Evolutionary conservation across 2,888 invertebrate genomes (phyloP), one percentile per base, ranked within the genome.

Genomic region (Eucriotettix oculatus): DNA sequence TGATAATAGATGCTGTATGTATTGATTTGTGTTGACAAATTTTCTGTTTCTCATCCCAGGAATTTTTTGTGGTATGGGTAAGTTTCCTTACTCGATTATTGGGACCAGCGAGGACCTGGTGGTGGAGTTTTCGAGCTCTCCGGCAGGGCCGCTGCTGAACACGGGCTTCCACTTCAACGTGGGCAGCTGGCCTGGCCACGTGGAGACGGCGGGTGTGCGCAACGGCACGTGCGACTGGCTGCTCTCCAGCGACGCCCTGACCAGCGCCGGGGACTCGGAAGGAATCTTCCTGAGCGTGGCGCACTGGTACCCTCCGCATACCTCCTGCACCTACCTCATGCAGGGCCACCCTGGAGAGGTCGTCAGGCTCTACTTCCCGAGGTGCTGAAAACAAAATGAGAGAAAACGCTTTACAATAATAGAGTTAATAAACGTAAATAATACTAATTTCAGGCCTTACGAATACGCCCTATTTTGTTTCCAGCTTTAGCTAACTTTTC

Each of bases 131-230:
- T 87, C 91, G 65, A 90, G 90, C 52, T 90, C 91, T 5, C 87
- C 90, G 48, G 91, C 91, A 66, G 91, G 92, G 53, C 93, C 93
- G 0, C 76, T 94, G 17, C 78, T 93, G 57, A 93, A 93, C 72
- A 93, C 92, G 0, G 94, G 93, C 9, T 94, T 94, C 72, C 93
- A 93, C 74, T 93, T 94, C 76, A 93, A 93, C 75, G 93, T 93
- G 58, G 92, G 92, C 65, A 91, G 90, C 74, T 92, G 91, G 91
- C 92, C 92, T 0, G 92, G 92, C 0, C 90, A 91, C 73, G 90
- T 91, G 57, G 90, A 92, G 70, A 90, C 91, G 0, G 88, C 90
- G 0, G 91, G 92, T 1, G 87, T 87, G 43, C 82, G 86, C 66
- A 88, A 90, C 63, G 90, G 91, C 9, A 87, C 87, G 56, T 92